phyloP scores from a whole-genome alignment of 2,797 vertebrate species.

The Leuciscus waleckii region DNA sequence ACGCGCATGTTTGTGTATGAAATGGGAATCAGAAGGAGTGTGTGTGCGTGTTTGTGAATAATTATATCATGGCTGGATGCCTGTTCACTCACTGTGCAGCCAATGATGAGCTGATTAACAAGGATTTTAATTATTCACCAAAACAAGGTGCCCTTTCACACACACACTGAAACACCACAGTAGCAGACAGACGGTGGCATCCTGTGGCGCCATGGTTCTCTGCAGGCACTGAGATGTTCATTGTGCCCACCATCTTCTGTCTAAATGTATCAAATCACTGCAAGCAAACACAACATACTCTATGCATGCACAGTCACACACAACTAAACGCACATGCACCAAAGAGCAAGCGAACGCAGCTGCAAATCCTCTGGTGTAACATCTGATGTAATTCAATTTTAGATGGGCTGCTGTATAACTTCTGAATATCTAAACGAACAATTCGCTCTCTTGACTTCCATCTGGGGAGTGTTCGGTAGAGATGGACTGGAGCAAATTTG shows the following conservation, averaged over 20 bases:
- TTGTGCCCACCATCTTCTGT: constrained; percentile 52
- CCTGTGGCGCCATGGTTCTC: constrained; percentile 52
- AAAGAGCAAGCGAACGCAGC: background rate
- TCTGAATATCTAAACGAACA: constrained; percentile 32
- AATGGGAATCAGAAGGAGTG: constrained; percentile 30
- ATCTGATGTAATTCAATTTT: constrained; percentile 28
- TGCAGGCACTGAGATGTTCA: constrained; percentile 44
- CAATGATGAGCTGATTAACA: constrained; percentile 61
- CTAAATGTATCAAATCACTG: constrained; percentile 51
- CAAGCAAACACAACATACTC: constrained; percentile 16
- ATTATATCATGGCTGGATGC: constrained; percentile 51
- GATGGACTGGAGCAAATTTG: constrained; percentile 36
- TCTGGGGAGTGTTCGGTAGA: constrained; percentile 7
- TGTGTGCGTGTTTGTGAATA: constrained; percentile 47
- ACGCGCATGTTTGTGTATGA: constrained; percentile 19
- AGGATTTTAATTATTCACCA: constrained; percentile 63
- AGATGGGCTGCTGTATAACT: constrained; percentile 25
- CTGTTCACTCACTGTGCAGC: constrained; percentile 54
- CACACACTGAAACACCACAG: constrained; percentile 40
- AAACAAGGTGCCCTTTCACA: constrained; percentile 62
- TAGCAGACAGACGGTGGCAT: constrained; percentile 51
- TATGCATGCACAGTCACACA: constrained; percentile 4
- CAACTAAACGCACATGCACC: constrained; percentile 1
- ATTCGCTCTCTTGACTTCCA: constrained; percentile 14
- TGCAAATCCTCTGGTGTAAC: constrained; percentile 2